These are phyloP conservation scores for Planococcus citri DNA, from an alignment of 1,140 invertebrate species.

Conservation along the genomic window DNA sequence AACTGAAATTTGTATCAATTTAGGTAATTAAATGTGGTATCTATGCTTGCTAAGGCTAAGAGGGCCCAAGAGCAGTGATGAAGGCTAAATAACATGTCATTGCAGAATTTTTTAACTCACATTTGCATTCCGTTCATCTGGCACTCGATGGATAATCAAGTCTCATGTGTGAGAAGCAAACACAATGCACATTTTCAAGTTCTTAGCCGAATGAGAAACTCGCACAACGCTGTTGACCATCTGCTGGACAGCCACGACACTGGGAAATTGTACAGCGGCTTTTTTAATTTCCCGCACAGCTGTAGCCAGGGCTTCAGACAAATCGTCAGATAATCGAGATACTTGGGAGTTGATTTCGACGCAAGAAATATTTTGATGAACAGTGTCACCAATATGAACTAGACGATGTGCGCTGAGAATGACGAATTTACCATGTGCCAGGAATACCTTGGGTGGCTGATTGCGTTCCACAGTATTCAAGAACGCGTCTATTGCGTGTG, in stretches of 20 bases:
- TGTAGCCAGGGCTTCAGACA: constrained; percentile 70
- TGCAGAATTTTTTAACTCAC: too few species aligned
- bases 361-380: constrained; percentile 63
- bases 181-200: constrained; percentile 23
- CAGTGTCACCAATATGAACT: constrained; percentile 84
- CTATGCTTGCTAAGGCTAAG: too few species aligned
- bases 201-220: constrained; percentile 49
- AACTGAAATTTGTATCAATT: too few species aligned
- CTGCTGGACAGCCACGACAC: constrained; percentile 74
- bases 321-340: constrained; percentile 61
- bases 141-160: too few species aligned
- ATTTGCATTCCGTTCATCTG: too few species aligned
- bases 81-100: too few species aligned
- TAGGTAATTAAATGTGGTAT: too few species aligned
- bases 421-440: constrained; percentile 87
- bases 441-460: constrained; percentile 74
- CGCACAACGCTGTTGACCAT: constrained; percentile 84
- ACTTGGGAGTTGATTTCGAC: constrained; percentile 57
- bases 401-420: constrained; percentile 83
- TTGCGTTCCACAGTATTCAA: constrained; percentile 80
- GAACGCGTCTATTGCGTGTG: constrained; percentile 83
- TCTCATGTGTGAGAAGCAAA: not conserved
- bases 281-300: constrained; percentile 79
- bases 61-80: too few species aligned
- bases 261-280: constrained; percentile 80